Conservation (phyloP, 2,888 invertebrate species). For the Dioctria rufipes region DNA sequence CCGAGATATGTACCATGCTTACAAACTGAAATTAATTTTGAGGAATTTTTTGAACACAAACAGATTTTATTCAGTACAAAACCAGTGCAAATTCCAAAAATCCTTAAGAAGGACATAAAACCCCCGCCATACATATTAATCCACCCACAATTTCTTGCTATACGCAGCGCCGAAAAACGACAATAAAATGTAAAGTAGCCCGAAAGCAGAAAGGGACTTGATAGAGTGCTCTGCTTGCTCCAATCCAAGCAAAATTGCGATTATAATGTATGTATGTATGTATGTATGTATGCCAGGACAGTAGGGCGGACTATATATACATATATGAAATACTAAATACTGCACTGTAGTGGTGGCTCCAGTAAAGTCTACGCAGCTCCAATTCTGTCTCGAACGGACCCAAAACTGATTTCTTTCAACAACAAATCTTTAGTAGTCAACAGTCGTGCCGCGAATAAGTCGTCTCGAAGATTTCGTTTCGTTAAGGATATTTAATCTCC, state of each 20-base stretch:
- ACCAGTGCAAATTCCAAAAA: too few species aligned
- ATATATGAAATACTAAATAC: neutral
- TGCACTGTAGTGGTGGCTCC: conserved; percentile 39
- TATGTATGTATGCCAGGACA: neutral
- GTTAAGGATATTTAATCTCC: neutral
- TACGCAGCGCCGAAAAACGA: neutral
- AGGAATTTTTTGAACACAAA: too few species aligned
- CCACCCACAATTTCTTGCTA: neutral
- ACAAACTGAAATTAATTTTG: too few species aligned
- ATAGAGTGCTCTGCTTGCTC: neutral
- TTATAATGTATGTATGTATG: neutral
- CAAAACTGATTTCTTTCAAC: conserved; percentile 40
- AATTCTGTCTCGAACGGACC: conserved; percentile 17
- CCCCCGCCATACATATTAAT: neutral
- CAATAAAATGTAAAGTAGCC: conserved; percentile 28
- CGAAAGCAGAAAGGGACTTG: neutral
- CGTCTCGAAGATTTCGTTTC: conserved; percentile 2
- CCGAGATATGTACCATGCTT: too few species aligned
- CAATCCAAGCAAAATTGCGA: neutral
- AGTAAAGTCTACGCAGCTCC: conserved; percentile 45
- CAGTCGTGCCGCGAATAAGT: conserved; percentile 33
- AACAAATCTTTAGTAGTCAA: conserved; percentile 41
- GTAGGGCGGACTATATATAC: conserved; percentile 8
- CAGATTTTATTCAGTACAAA: too few species aligned
- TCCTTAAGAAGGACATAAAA: neutral